Evolutionary conservation across 2,888 invertebrate species (phyloP), one percentile per base, ranked within the genome.

Genomic region (Beris morrisii): DNA sequence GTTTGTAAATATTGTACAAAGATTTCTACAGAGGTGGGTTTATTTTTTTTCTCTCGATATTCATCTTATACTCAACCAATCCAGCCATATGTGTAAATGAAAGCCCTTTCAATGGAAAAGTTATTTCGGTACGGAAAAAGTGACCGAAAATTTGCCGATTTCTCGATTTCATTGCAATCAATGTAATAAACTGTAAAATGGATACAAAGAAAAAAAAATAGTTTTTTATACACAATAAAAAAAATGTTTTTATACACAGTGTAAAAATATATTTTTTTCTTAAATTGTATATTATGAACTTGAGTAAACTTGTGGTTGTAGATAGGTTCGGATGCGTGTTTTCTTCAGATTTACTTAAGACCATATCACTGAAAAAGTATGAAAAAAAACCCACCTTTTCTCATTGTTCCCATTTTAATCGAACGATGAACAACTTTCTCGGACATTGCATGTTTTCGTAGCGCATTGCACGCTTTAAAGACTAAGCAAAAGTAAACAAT

Each of bases 91-190:
- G 58, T 28, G 58, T 22, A 31, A 59, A 59, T 59, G 58, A 59
- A 59, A 59, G 58, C 58, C 28, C 32, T 46, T 59, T 48, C 46
- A 59, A 48, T 48, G 58, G 55, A 38, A 38, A 57, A 57, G 57
- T 28, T 46, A 59, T 45, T 38, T 45, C 45, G 22, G 22, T 22
- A 22, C 22, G 22, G 54, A 54, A 56, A 38, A 43, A 43, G 43
- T 32, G 54, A 54, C 15, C 43, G 56, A 56, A 56, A 56, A 7
- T 56, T 43, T 22, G 56, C n/a, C 15, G 56, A 43, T 56, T 56
- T 43, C 43, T 43, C 38, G 38, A 15, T 38, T 56, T 38, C 38
- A 38, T 38, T 38, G 38, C 38, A 43, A 13, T 15, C 13, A 43
- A 12, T 56, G 43, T 43, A 43, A 56, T 56, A 38, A 56, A 56